Evolutionary conservation across 37 sponge, comb jelly and placozoan genomes (phyloP).

Genomic region (Spongilla lacustris): DNA sequence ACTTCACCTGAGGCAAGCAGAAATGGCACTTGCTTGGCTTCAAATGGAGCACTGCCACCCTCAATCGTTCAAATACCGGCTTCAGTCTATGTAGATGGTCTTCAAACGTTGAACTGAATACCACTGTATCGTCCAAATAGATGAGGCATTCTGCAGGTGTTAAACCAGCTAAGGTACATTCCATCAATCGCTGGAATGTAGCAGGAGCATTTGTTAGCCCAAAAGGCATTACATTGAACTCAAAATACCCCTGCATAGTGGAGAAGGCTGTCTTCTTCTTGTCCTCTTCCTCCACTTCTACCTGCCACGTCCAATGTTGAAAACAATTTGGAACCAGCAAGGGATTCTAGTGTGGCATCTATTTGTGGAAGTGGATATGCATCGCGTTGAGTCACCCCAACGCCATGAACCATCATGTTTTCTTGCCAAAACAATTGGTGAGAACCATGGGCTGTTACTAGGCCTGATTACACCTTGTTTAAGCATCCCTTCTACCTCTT

Average conservation of each 20-base stretch:
- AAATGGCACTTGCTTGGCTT: constrained; percentile 39
- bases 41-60: constrained; percentile 6
- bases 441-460: constrained; percentile 13
- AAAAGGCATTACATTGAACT: constrained; percentile 40
- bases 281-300: constrained; percentile 10
- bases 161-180: constrained; percentile 23
- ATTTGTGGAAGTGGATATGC: constrained; percentile 38
- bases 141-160: constrained; percentile 5
- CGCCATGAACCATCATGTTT: constrained; percentile 30
- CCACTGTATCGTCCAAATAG: constrained; percentile 29
- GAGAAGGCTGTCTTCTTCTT: constrained; percentile 39
- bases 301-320: constrained; percentile 31
- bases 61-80: neutral
- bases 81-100: constrained; percentile 13
- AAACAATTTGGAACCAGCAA: constrained; percentile 14
- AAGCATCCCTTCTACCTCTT: constrained; percentile 14
- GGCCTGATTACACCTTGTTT: constrained; percentile 10
- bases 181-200: constrained; percentile 39
- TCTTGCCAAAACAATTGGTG: constrained; percentile 2
- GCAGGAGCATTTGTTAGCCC: constrained; percentile 37
- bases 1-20: constrained; percentile 17
- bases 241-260: constrained; percentile 12
- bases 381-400: constrained; percentile 15
- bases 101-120: constrained; percentile 13
- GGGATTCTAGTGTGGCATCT: constrained; percentile 22